Percentiles rank a stretch among this genome's conserved stretches.
Conservation (phyloP, 2,888 invertebrate species). For the Pandemis heparana region DNA sequence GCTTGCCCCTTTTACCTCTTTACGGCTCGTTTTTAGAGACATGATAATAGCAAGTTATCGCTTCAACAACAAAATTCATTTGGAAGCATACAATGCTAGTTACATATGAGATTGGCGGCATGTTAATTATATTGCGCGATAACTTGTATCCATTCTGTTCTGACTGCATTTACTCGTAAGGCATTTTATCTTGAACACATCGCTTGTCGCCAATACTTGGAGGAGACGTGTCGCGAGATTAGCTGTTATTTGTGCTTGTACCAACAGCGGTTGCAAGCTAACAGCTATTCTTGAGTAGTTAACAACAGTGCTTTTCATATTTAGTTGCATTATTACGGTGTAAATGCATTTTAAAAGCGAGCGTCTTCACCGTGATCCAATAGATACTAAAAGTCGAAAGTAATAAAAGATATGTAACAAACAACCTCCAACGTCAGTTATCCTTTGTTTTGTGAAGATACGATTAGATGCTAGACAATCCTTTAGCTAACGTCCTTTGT, state of each 20-base stretch:
- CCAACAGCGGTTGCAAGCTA: slow-evolving; percentile 49
- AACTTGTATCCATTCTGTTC: slow-evolving; percentile 80
- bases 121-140: slow-evolving; percentile 69
- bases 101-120: slow-evolving; percentile 68
- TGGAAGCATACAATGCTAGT: slow-evolving; percentile 59
- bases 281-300: slow-evolving; percentile 76
- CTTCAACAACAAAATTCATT: slow-evolving; percentile 71
- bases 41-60: slow-evolving; percentile 81
- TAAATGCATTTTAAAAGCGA: slow-evolving; percentile 46
- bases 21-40: slow-evolving; percentile 84
- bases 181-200: slow-evolving; percentile 79
- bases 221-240: slow-evolving; percentile 66
- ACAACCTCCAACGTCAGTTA: background rate
- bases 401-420: background rate
- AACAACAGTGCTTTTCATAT: slow-evolving; percentile 72
- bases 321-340: slow-evolving; percentile 70
- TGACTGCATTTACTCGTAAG: slow-evolving; percentile 67
- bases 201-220: slow-evolving; percentile 76
- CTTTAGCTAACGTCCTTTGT: slow-evolving; percentile 50
- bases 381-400: slow-evolving; percentile 22
- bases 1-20: slow-evolving; percentile 85
- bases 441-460: slow-evolving; percentile 1
- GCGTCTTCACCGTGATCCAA: slow-evolving; percentile 23
- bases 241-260: slow-evolving; percentile 64
- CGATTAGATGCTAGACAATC: slow-evolving; percentile 50